These are phyloP conservation scores for Agrochola lychnidis DNA, from an alignment of 2,888 invertebrate species.

Conservation along the genomic window DNA sequence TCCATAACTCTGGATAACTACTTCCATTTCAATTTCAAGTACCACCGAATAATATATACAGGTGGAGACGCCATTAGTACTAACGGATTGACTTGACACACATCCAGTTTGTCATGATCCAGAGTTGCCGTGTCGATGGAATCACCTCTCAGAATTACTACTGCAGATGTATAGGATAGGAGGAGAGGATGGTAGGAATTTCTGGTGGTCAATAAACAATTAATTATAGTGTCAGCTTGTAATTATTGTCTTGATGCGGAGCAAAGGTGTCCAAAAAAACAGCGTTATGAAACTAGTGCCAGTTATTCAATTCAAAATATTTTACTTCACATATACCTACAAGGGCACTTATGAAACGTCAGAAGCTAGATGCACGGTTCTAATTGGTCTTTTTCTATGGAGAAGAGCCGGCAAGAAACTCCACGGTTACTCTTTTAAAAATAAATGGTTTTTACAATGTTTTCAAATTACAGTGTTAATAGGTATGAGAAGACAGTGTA, in stretches of 20 bases:
- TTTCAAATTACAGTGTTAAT: too few species aligned
- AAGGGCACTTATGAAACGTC: too few species aligned
- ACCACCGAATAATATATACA: constrained; percentile 55
- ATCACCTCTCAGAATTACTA: constrained; percentile 48
- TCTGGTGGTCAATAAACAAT: constrained; percentile 3
- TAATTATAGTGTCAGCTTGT: constrained; percentile 3
- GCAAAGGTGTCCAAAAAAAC: not conserved
- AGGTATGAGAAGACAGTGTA: too few species aligned
- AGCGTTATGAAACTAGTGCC: not conserved
- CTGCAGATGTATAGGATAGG: constrained; percentile 47
- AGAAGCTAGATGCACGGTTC: too few species aligned
- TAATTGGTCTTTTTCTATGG: too few species aligned
- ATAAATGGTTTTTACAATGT: too few species aligned
- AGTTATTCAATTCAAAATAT: not conserved
- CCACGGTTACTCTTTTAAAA: too few species aligned
- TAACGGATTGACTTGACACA: constrained; percentile 58
- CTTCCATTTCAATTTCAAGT: constrained; percentile 57
- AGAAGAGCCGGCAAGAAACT: too few species aligned
- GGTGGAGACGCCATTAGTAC: constrained; percentile 41
- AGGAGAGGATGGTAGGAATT: not conserved
- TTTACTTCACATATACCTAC: too few species aligned
- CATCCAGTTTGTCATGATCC: constrained; percentile 62
- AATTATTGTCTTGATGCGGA: not conserved
- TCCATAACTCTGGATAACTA: constrained; percentile 51
- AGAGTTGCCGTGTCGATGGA: constrained; percentile 49